Base-by-base conservation (phyloP, 2,113 vertebrate species). In the Limnothrissa miodon region DNA sequence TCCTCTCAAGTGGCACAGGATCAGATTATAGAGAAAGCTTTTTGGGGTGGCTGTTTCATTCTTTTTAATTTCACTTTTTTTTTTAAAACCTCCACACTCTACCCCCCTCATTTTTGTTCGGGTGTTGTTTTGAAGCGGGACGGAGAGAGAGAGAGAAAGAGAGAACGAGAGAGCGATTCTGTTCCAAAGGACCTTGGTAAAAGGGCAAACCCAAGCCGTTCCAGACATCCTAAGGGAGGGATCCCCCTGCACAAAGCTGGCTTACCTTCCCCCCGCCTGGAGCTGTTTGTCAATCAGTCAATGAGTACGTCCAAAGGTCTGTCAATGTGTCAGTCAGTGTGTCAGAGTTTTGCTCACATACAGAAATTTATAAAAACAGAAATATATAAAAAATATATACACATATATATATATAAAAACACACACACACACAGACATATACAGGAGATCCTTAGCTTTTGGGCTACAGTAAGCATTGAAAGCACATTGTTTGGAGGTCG, bases 391-490 rank as follows among this genome's bases (percentile, higher is more conserved):
- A 42, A 4, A 74, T 11, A 70, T 36, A 70, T 11, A 70, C 10
- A 74, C 5, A 74, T 56, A 74, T 74, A 74, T 36, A 74, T n/a
- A 66, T 66, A 66, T 59, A 59, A 1, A 66, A 33, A 66, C 5
- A 29, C 8, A 66, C 59, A 66, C 25, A 66, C 59, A 66, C 59
- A 66, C 13, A 36, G 29, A 74, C 42, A 85, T 86, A 85, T 56
- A 89, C 78, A 89, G 85, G 83, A 85, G 56, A 83, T 81, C 85
- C 80, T 36, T 87, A 85, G 87, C 82, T 86, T 89, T 90, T 90
- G 87, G 79, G 90, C 91, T 87, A 90, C 88, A 90, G 90, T 83
- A 88, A 90, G 91, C 89, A 89, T 91, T 89, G 91, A 91, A 90
- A 90, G 79, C 89, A 89, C 82, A 78, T 89, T 85, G 81, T 80